Conservation (phyloP, 2,113 vertebrate species). For the Dermatemys mawii region DNA sequence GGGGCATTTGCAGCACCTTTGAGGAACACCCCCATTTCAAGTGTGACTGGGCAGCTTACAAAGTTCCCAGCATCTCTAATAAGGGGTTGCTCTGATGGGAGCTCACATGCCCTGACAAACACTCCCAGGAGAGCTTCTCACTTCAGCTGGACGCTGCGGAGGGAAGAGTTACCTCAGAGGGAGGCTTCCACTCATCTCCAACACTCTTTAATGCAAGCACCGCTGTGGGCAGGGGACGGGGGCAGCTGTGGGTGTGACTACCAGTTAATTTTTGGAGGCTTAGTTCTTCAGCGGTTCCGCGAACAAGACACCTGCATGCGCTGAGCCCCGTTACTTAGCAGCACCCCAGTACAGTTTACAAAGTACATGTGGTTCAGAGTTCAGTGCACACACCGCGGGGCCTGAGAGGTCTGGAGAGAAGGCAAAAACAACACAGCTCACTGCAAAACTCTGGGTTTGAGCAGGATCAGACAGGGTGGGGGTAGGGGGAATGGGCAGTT, state of each 20-base stretch:
- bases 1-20: background rate
- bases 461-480: background rate
- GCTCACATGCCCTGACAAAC: background rate
- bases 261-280: background rate
- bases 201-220: background rate
- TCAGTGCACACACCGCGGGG: slow-evolving; percentile 42
- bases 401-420: background rate
- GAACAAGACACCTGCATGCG: background rate
- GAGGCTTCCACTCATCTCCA: background rate
- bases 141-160: background rate
- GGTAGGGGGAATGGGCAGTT: background rate
- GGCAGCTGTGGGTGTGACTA: background rate
- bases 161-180: background rate
- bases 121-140: background rate
- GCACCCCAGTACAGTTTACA: accelerated
- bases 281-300: background rate
- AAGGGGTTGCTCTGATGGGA: background rate
- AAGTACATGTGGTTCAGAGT: background rate
- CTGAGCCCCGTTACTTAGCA: accelerated
- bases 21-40: background rate
- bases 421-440: background rate
- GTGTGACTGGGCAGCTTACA: background rate
- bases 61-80: background rate
- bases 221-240: background rate
- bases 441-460: background rate